These are phyloP conservation scores for Candoia aspera DNA, from an alignment of 2,113 vertebrate species.

Conservation along the genomic window DNA sequence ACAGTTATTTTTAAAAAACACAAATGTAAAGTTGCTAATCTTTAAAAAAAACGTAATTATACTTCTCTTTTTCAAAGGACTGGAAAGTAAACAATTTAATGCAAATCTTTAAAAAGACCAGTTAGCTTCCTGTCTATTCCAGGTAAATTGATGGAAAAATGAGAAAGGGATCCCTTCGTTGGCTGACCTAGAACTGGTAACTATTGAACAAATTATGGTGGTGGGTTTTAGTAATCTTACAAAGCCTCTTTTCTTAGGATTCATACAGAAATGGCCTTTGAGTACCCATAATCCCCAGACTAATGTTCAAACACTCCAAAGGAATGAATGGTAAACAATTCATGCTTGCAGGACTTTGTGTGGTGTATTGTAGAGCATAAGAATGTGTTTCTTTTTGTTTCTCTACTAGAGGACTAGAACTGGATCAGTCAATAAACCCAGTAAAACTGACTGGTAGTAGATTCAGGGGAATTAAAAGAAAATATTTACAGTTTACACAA, in stretches of 20 bases:
- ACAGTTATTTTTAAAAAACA: background rate
- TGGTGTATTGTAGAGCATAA: background rate
- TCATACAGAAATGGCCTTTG: background rate
- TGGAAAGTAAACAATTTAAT: background rate
- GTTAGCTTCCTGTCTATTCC: background rate
- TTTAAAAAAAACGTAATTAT: background rate
- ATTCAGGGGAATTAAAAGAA: background rate
- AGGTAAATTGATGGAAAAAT: background rate
- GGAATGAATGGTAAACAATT: background rate
- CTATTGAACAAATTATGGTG: background rate
- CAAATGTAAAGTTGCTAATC: background rate
- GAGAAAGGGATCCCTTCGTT: background rate
- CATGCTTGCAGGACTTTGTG: background rate
- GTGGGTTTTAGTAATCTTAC: background rate
- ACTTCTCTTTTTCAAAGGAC: background rate
- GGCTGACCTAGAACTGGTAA: background rate
- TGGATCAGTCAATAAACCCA: background rate
- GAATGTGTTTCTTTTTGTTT: background rate
- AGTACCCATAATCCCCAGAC: background rate
- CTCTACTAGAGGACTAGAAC: background rate
- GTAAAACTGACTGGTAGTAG: background rate
- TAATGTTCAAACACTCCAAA: background rate
- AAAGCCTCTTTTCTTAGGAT: background rate
- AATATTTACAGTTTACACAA: background rate
- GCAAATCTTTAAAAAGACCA: background rate